Base-by-base conservation (phyloP, 1,140 invertebrate genomes). In the Zaprionus kolodkinae region DNA sequence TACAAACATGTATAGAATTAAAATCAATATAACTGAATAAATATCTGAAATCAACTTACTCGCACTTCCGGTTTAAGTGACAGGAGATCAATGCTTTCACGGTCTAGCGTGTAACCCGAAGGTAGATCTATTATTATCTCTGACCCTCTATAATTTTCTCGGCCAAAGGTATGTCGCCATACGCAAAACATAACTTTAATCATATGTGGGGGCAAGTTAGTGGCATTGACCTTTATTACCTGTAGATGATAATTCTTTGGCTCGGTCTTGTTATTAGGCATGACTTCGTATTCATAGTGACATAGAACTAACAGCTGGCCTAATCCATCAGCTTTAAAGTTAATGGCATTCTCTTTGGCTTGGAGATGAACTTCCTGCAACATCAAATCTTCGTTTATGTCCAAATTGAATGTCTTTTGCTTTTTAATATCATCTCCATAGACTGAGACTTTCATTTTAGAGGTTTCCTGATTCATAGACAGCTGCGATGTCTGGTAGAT, bases 81-180 rank as follows among this genome's bases (percentile, higher is more conserved):
- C 9, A 9, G 10, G 13, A n/a, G 6, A 10, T 54, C 9, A 0
- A 65, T 38, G 10, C 33, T 61, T 0, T 13, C 33, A 0, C 3
- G 2, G 1, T 13, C 59, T 1, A 79, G 5, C 0, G 21, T 17
- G 59, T 72, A 76, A 12, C 68, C 77, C 13, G 73, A 59, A 4
- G 74, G 77, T 6, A 77, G 36, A 12, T 17, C n/a, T 6, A 73
- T 10, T 7, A 50, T 27, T 0, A 77, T 9, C 12, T 60, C 45
- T n/a, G 17, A 73, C 13, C 69, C 74, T 11, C 61, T 35, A 45
- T 72, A 72, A 10, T 55, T 12, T 4, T 25, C 12, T 1, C 33
- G 33, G 25, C 60, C 11, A 1, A 35, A 1, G 4, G 13, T 13
- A 6, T 38, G 10, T 15, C 76, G 76, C 13, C 13, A 0, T 6